phyloP scores from a whole-genome alignment of 2,888 invertebrate genomes.

The Phengaris arion region DNA sequence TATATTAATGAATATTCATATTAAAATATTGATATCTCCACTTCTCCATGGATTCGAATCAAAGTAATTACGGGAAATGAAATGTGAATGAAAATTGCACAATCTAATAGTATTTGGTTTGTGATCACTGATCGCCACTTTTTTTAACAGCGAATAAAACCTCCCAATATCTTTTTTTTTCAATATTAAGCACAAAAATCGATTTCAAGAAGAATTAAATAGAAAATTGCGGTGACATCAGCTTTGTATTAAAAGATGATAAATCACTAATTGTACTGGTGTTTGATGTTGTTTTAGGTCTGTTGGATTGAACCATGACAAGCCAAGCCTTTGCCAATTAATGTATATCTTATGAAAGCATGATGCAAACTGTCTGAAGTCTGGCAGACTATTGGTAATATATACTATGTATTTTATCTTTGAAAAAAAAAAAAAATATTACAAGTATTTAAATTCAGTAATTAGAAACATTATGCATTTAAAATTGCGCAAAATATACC shows the following conservation, averaged over 20 bases:
- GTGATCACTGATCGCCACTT: too few species aligned
- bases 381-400: conserved; percentile 61
- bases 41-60: too few species aligned
- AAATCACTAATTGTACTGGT: background rate
- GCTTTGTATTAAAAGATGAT: background rate
- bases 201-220: background rate
- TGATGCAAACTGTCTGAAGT: conserved; percentile 46
- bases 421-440: too few species aligned
- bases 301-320: background rate
- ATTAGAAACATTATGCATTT: too few species aligned
- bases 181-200: background rate
- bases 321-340: conserved; percentile 35
- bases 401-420: conserved; percentile 32
- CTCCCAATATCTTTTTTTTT: background rate
- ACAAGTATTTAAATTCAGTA: too few species aligned
- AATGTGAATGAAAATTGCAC: too few species aligned
- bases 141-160: too few species aligned
- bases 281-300: background rate
- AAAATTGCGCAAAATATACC: too few species aligned
- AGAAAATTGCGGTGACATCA: background rate
- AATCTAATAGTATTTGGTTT: too few species aligned
- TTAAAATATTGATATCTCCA: too few species aligned
- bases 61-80: too few species aligned
- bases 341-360: conserved; percentile 22
- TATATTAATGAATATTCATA: too few species aligned